A percentile compares a stretch with the other conserved stretches of the same genome.
Conservation (phyloP, 1,140 invertebrate genomes). For the Physella acuta region DNA sequence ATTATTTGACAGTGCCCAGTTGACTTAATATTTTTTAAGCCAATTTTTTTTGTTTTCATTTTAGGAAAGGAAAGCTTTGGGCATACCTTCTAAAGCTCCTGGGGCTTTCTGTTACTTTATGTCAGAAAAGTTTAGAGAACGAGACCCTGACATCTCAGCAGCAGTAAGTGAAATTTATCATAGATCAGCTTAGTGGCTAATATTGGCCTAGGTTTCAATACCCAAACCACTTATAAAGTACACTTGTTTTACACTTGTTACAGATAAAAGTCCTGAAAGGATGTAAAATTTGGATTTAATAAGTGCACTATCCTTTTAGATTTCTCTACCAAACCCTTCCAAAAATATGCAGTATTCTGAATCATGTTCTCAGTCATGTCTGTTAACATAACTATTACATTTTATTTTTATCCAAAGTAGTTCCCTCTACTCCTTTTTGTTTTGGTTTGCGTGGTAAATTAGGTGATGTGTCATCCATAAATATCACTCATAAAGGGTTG, state of each 20-base stretch:
- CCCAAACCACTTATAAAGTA: too few relatives aligned
- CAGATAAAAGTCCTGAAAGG: not conserved
- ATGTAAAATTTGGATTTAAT: not conserved
- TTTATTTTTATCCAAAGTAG: too few relatives aligned
- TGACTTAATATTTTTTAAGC: too few relatives aligned
- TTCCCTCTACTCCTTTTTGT: too few relatives aligned
- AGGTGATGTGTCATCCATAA: too few relatives aligned
- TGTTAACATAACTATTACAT: not conserved
- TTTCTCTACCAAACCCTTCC: not conserved
- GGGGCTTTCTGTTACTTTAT: conserved; percentile 1
- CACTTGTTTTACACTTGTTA: not conserved
- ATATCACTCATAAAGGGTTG: too few relatives aligned
- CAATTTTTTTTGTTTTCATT: not conserved
- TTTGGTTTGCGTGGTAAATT: too few relatives aligned
- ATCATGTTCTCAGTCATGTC: not conserved
- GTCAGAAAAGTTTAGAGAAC: conserved; percentile 9
- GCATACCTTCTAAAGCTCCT: conserved; percentile 4
- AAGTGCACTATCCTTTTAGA: not conserved
- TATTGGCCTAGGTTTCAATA: too few relatives aligned
- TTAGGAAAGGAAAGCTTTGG: not conserved
- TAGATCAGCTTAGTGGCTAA: not conserved
- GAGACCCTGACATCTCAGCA: not conserved
- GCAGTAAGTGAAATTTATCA: not conserved
- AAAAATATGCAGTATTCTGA: not conserved
- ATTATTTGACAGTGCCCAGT: too few relatives aligned